phyloP scores from a whole-genome alignment of 2,888 invertebrate species.

The Ophion ellenae region DNA sequence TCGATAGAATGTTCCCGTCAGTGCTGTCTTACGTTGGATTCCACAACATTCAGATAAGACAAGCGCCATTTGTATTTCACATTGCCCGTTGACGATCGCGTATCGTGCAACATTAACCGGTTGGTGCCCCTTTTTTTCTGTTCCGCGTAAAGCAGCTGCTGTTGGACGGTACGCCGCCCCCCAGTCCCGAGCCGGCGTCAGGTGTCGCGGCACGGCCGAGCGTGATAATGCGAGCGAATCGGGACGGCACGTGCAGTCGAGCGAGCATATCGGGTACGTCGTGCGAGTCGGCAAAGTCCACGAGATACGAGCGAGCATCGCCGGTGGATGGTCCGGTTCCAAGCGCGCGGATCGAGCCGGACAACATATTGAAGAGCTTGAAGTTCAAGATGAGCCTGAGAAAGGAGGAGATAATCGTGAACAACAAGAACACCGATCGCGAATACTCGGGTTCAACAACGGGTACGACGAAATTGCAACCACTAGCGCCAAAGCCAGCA shows the following conservation, averaged over 20 bases:
- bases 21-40: too few relatives aligned
- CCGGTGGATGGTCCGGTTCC: neutral
- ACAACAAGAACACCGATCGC: conserved; percentile 87
- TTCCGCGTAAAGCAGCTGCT: conserved; percentile 79
- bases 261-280: conserved; percentile 70
- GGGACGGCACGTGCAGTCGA: conserved; percentile 89
- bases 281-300: neutral
- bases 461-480: conserved; percentile 72
- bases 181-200: conserved; percentile 83
- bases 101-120: conserved; percentile 29
- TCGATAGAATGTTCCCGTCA: too few relatives aligned
- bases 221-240: conserved; percentile 94
- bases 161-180: conserved; percentile 85
- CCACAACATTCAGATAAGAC: too few relatives aligned
- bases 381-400: conserved; percentile 90
- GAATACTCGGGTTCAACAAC: conserved; percentile 71
- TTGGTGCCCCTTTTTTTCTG: conserved; percentile 17
- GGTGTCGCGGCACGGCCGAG: conserved; percentile 85
- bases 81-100: too few relatives aligned
- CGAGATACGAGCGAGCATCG: neutral
- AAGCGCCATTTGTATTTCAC: too few relatives aligned
- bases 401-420: conserved; percentile 87
- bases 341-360: conserved; percentile 75
- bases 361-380: conserved; percentile 88
- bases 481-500: conserved; percentile 80